phyloP scores from a whole-genome alignment of 2,797 vertebrate genomes.

The Rhyacichthys aspro region DNA sequence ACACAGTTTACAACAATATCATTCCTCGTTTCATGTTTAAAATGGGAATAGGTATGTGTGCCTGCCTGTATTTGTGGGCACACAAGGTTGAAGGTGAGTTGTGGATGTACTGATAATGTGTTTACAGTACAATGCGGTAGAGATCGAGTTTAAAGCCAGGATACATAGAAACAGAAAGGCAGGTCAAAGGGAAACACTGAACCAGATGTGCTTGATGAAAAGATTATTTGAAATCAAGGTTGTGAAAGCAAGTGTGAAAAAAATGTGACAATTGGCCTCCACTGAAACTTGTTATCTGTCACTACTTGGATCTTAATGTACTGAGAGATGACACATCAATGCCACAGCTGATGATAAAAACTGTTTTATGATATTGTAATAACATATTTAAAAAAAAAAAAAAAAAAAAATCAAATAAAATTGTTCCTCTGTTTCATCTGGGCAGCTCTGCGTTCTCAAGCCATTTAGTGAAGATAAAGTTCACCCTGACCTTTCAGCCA shows the following conservation, averaged over 20 bases:
- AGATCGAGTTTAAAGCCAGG: conserved; percentile 27
- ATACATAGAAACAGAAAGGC: conserved; percentile 66
- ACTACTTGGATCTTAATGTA: conserved; percentile 19
- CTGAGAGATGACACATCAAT: conserved; percentile 38
- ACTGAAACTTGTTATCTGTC: conserved; percentile 36
- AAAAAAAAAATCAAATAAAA: conserved; percentile 53
- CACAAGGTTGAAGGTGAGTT: conserved; percentile 47
- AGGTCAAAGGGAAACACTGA: conserved; percentile 81
- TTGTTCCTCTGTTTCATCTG: conserved; percentile 71
- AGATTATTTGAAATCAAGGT: conserved; percentile 60
- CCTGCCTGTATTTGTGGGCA: conserved; percentile 38
- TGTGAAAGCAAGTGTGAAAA: conserved; percentile 71
- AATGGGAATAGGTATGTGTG: conserved; percentile 17
- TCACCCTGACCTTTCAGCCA: conserved; percentile 79
- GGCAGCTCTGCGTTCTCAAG: conserved; percentile 63
- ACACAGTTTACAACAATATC: conserved; percentile 59
- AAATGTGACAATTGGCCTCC: conserved; percentile 52
- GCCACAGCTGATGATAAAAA: conserved; percentile 43
- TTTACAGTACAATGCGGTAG: conserved; percentile 15
- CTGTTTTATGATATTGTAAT: conserved; percentile 41
- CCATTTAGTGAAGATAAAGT: conserved; percentile 81
- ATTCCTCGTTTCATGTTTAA: conserved; percentile 62
- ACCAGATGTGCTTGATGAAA: conserved; percentile 72
- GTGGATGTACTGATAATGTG: conserved; percentile 29
- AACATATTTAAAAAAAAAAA: conserved; percentile 29